phyloP scores from a whole-genome alignment of 2,113 vertebrate genomes.

The Sinocyclocheilus anshuiensis region DNA sequence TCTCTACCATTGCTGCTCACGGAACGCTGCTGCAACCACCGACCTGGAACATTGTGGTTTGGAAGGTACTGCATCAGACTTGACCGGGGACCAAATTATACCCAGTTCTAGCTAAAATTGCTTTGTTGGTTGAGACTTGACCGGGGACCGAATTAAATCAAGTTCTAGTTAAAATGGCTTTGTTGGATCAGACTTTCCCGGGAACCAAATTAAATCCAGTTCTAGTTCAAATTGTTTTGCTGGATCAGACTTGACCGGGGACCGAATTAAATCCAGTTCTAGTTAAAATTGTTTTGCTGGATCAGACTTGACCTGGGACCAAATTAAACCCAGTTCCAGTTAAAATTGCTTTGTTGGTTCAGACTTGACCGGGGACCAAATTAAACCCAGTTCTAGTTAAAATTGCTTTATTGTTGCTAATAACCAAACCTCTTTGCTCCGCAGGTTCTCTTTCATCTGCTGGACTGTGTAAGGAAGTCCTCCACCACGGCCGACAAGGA shows the following conservation, averaged over 20 bases:
- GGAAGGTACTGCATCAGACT: slow-evolving; percentile 79
- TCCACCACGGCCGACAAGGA: slow-evolving; percentile 98
- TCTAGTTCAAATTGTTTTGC: neutral
- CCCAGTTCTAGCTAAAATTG: neutral
- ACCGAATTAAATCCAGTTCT: neutral
- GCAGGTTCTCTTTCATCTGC: slow-evolving; percentile 93
- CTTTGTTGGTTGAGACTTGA: neutral
- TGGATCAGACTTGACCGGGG: neutral
- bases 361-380: neutral
- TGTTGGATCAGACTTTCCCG: neutral
- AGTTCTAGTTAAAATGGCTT: neutral
- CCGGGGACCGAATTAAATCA: neutral
- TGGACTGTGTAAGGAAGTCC: slow-evolving; percentile 91
- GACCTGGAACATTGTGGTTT: slow-evolving; percentile 96
- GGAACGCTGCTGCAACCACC: slow-evolving; percentile 93
- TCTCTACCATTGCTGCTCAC: slow-evolving; percentile 96
- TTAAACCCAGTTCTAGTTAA: neutral
- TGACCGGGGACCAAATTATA: neutral
- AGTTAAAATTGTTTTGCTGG: neutral
- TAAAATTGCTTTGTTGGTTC: neutral
- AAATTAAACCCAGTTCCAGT: neutral
- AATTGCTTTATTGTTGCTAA: neutral
- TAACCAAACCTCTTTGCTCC: neutral
- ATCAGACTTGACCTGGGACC: neutral
- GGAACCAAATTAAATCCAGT: neutral